Evolutionary conservation across 1,140 invertebrate species (phyloP), one percentile per base, ranked within the genome.

Genomic region (Tachypleus tridentatus): DNA sequence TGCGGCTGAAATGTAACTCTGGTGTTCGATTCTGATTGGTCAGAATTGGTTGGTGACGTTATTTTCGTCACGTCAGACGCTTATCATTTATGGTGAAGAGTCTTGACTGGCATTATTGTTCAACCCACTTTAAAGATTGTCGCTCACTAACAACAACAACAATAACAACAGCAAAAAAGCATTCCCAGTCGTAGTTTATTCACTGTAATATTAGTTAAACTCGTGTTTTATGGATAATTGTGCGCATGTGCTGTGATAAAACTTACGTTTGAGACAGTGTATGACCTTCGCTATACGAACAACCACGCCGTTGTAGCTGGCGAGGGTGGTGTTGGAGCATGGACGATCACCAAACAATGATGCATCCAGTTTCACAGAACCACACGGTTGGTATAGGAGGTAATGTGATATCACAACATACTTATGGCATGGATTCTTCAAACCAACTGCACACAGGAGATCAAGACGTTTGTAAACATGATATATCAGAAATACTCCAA

Each of bases 401-500:
- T 61, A 68, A 69, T 49, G 68, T 69, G 49, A 77, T 80, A 73
- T 74, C 77, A 57, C 77, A 79, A 67, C 74, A 70, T 61, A 67
- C 65, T 56, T 71, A 71, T 53, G 67, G 67, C 29, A 64, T 64
- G 62, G 69, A 64, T 61, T 62, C 79, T 72, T 61, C 49, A 72
- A 74, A 69, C 72, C 77, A 70, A 74, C 77, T 58, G 76, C 75
- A 51, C 74, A 73, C 67, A 74, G 87, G 73, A 85, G 84, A 48
- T 81, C 85, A 64, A 64, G 73, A 73, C 53, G 71, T 69, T 57
- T 68, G 75, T 47, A 75, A 75, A 71, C 75, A 76, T 62, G 77
- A 78, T 66, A 79, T 78, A 63, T 73, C 72, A 50, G 76, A 78
- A 64, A 77, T 98, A 72, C 80, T 98, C 59, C 93, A 97, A 77